Conservation (phyloP, 92 coral and sea anemone genomes). For the Parazoanthus atlanticus region DNA sequence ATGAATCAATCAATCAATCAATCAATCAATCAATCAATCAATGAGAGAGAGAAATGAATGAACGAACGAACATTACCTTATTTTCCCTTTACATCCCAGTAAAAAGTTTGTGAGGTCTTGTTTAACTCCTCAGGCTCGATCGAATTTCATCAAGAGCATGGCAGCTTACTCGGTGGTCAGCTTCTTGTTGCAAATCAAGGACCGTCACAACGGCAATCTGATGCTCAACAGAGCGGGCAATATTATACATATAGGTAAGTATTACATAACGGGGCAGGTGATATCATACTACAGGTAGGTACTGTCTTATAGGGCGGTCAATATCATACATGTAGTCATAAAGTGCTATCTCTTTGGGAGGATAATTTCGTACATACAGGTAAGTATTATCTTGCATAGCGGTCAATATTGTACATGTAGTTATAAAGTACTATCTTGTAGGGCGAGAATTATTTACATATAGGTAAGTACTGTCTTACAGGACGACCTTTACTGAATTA, state of each 20-base stretch:
- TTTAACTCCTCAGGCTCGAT: conserved; percentile 77
- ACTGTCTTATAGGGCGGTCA: not conserved
- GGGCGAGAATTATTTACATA: not conserved
- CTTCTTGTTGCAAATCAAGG: conserved; percentile 95
- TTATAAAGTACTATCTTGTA: too few species aligned
- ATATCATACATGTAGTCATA: too few species aligned
- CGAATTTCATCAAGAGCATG: conserved; percentile 98
- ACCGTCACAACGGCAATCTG: conserved; percentile 97
- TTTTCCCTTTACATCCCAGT: too few species aligned
- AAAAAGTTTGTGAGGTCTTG: not conserved
- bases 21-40: too few species aligned
- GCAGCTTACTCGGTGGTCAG: conserved; percentile 99
- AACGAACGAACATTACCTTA: too few species aligned
- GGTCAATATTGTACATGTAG: too few species aligned
- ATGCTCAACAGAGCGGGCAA: conserved; percentile 97
- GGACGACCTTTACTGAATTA: too few species aligned
- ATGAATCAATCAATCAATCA: too few species aligned
- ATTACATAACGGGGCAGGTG: not conserved
- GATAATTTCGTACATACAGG: too few species aligned
- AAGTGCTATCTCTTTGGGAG: too few species aligned
- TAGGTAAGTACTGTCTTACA: not conserved
- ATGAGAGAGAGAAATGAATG: too few species aligned
- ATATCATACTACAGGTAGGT: not conserved
- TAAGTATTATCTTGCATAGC: too few species aligned
- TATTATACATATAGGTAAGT: conserved; percentile 93